Percentiles rank a stretch among this genome's conserved stretches.
These are phyloP conservation scores for Choreutis nemorana DNA, from an alignment of 2,888 invertebrate species.

Conservation along the genomic window DNA sequence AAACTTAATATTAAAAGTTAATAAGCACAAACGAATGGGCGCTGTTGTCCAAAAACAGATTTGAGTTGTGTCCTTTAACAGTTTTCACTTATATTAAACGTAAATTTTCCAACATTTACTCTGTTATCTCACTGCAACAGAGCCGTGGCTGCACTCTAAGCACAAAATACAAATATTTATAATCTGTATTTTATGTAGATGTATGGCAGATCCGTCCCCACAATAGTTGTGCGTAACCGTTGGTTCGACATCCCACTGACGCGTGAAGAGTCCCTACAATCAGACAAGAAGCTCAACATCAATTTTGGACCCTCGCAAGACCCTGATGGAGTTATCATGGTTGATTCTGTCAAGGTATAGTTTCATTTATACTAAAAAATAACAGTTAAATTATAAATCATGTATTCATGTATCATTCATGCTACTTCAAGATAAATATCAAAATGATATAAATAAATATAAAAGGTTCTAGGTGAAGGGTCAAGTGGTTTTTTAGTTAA, in stretches of 20 bases:
- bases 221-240: constrained; percentile 76
- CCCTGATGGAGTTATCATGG: constrained; percentile 87
- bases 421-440: too few species aligned
- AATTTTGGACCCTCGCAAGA: constrained; percentile 87
- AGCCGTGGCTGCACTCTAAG: too few species aligned
- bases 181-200: constrained; percentile 47
- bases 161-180: background rate
- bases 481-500: background rate
- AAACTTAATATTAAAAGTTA: background rate
- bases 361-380: background rate
- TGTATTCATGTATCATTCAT: too few species aligned
- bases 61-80: too few species aligned
- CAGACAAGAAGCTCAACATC: constrained; percentile 89
- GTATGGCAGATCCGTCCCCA: constrained; percentile 77
- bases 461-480: too few species aligned
- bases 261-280: constrained; percentile 90
- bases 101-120: too few species aligned
- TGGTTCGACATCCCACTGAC: constrained; percentile 98
- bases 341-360: constrained; percentile 88
- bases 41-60: too few species aligned
- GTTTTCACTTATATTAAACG: too few species aligned
- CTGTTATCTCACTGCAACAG: too few species aligned
- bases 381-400: background rate
- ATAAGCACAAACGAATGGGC: too few species aligned
- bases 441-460: too few species aligned